These are phyloP conservation scores for Drosophila parvula DNA, from an alignment of 1,140 invertebrate species.

Conservation along the genomic window DNA sequence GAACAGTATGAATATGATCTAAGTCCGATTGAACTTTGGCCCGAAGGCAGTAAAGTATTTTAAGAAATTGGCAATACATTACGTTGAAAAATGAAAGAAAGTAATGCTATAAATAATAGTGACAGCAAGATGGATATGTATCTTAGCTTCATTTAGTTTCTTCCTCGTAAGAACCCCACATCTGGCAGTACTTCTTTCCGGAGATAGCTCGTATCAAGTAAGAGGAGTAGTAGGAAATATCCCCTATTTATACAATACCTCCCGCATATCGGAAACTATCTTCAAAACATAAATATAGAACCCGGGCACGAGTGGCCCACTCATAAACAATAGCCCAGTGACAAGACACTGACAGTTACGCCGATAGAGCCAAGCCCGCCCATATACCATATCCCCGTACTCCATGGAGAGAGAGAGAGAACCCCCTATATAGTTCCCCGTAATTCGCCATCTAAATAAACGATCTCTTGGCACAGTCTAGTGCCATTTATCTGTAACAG, in stretches of 20 bases:
- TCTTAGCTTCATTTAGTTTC: neutral
- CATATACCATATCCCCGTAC: constrained; percentile 32
- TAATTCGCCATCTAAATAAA: constrained; percentile 55
- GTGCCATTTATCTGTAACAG: constrained; percentile 29
- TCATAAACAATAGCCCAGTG: constrained; percentile 69
- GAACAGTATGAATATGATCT: constrained; percentile 32
- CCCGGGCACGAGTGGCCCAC: neutral
- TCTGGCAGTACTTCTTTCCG: neutral
- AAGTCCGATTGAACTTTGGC: constrained; percentile 29
- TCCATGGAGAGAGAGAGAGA: neutral
- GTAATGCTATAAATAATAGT: neutral
- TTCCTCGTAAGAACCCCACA: constrained; percentile 8
- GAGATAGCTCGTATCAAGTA: constrained; percentile 4
- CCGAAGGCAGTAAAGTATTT: neutral
- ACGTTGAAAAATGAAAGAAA: too few species aligned
- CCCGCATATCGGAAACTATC: constrained; percentile 24
- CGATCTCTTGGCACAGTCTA: constrained; percentile 33
- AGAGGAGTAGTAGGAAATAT: constrained; percentile 1
- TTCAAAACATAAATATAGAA: constrained; percentile 30
- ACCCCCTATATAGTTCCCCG: constrained; percentile 5
- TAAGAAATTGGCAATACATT: neutral
- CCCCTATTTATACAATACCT: constrained; percentile 9
- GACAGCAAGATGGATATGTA: neutral
- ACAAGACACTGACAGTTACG: constrained; percentile 68
- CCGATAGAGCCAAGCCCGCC: constrained; percentile 59